Base-by-base conservation (phyloP, 2,888 invertebrate species). In the Meganola albula region DNA sequence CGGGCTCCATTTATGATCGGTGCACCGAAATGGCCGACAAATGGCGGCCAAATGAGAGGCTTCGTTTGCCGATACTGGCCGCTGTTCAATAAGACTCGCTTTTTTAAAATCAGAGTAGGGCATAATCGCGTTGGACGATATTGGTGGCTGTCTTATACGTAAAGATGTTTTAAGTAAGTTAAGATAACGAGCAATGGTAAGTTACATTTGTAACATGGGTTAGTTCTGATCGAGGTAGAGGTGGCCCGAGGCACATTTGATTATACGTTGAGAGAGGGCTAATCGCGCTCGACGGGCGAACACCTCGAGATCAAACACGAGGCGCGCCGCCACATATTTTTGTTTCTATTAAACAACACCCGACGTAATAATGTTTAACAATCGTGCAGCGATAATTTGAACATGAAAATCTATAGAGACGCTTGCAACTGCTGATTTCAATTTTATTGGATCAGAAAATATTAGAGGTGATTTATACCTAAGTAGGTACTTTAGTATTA, bases 291-390 rank as follows among this genome's bases (percentile, higher is more conserved):
- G 85, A 84, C 85, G 83, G 84, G 70, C 84, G 85, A 83, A 85
- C 84, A 83, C 84, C 84, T 83, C 84, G 85, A 85, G 85, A 85
- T 85, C 85, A 85, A 85, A 85, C 85, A 85, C 84, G 76, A 82
- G 82, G 80, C 84, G 83, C 76, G 83, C 85, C 85, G 85, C 79
- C 85, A 83, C 82, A 85, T 85, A 85, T 85, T 85, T 85, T 85
- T 85, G 85, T 85, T 85, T 85, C 85, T 85, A 85, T 85, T 85
- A 85, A 85, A 85, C 85, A 85, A 85, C 85, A 85, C 83, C 85
- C 85, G 77, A 82, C 82, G 84, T 85, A 85, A 85, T 85, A 85
- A 85, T 85, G 85, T 85, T 85, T 85, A 85, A 85, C 85, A 84
- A 85, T 85, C 85, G 83, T 80, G 84, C 79, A 83, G 83, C 84